These are phyloP conservation scores for Anseranas semipalmata DNA, from an alignment of 2,113 vertebrate genomes.

Conservation along the genomic window DNA sequence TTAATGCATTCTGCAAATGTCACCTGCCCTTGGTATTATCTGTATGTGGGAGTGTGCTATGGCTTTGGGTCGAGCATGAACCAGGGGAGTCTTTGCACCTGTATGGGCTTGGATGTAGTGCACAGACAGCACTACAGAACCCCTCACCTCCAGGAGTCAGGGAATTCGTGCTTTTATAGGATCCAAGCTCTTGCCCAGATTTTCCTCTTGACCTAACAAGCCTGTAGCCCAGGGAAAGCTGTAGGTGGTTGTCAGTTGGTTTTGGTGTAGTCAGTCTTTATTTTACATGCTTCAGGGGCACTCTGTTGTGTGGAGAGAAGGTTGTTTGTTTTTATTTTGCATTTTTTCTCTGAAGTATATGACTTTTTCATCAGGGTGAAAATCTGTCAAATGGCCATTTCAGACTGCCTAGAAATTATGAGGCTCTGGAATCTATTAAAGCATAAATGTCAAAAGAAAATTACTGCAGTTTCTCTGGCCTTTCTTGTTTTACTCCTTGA, in stretches of 20 bases:
- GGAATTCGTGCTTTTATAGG: not conserved
- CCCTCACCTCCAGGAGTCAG: not conserved
- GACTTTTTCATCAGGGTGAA: conserved; percentile 61
- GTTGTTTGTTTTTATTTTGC: conserved; percentile 46
- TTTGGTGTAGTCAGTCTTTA: not conserved
- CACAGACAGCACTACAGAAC: not conserved
- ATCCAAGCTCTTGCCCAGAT: not conserved
- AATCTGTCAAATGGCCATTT: conserved; percentile 63
- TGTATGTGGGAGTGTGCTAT: not conserved
- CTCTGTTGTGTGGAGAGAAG: not conserved
- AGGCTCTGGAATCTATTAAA: conserved; percentile 81
- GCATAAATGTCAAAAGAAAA: conserved; percentile 77
- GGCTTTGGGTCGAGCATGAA: not conserved
- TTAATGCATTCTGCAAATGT: not conserved
- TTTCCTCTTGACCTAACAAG: not conserved
- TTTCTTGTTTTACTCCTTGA: conserved; percentile 62
- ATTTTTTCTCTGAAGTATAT: conserved; percentile 48
- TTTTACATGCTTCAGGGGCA: not conserved
- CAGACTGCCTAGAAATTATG: conserved; percentile 67
- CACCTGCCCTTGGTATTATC: not conserved
- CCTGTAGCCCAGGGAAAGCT: not conserved
- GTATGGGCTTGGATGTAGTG: not conserved
- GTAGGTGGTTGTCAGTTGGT: not conserved
- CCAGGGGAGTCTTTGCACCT: not conserved
- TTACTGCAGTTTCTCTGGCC: conserved; percentile 65